Evolutionary conservation across 2,797 vertebrate genomes (phyloP), one percentile per base, ranked within the genome.

Genomic region (Echiichthys vipera): DNA sequence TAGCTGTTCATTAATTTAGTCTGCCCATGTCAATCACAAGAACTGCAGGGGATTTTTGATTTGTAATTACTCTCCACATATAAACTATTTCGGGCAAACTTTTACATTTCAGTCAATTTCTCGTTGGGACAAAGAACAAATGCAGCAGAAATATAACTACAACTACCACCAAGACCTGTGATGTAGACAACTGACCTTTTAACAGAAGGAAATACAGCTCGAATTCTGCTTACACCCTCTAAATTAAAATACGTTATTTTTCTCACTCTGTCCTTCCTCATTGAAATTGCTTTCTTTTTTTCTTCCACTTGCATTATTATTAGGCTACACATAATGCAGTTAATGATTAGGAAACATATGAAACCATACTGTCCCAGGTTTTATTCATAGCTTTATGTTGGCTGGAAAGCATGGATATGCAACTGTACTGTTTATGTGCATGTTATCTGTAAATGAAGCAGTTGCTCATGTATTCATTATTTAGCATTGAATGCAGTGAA

Each of bases 301-400:
- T 42, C 11, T n/a, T 51, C 2, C 6, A 15, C 27, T 20, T 36
- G 27, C 55, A 55, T n/a, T 30, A 55, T n/a, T 30, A 40, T 62
- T 18, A 13, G 20, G 5, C 3, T n/a, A n/a, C n/a, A n/a, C n/a
- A n/a, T 15, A 43, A 32, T 20, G 5, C 7, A 22, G 7, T 11
- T 13, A 8, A 51, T 17, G 20, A 54, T 47, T 37, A 24, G 8
- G 18, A 64, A 66, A 43, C 18, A 24, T 24, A 61, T 30, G 4
- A 12, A 49, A 27, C 17, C 4, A 37, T 5, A 15, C 37, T 45
- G 34, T 24, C 27, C 11, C n/a, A 15, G 30, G 43, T 37, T 55
- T 45, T 11, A 43, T 36, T 45, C 64, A 62, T 47, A n/a, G n/a
- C n/a, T n/a, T n/a, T 25, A 40, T 72, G 64, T 43, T 55, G 7